A percentile compares a stretch with the other conserved stretches of the same genome.
Conservation (phyloP, 1,140 invertebrate genomes). For the Eueides isabella region DNA sequence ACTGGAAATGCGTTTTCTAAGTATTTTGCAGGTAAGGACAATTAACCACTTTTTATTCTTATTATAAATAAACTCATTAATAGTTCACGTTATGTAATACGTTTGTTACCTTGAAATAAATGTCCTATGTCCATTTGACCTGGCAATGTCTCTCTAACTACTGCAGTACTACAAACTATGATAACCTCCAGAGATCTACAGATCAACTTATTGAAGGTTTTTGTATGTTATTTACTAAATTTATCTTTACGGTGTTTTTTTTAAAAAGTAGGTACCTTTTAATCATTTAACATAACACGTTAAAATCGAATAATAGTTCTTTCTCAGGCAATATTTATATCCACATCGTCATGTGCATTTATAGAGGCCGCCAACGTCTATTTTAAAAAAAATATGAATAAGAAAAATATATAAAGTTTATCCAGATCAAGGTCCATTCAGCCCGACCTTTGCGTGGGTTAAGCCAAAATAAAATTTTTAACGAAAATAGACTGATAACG, state of each 20-base stretch:
- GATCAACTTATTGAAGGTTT: no score
- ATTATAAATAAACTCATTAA: neutral
- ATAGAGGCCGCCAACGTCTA: neutral
- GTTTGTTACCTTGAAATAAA: neutral
- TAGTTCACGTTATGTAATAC: neutral
- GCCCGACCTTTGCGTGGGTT: slow-evolving; percentile 28
- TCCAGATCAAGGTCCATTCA: slow-evolving; percentile 27
- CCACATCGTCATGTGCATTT: neutral
- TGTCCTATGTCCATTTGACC: neutral
- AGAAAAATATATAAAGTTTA: slow-evolving; percentile 12
- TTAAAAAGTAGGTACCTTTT: neutral
- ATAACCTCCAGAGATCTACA: no score
- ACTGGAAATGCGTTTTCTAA: no score
- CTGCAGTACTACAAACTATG: neutral
- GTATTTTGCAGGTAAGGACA: no score
- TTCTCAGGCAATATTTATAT: no score
- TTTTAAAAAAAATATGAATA: neutral
- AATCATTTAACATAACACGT: no score
- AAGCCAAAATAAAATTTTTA: slow-evolving; percentile 26
- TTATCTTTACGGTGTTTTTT: neutral
- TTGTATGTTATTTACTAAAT: neutral
- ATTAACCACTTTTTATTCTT: neutral
- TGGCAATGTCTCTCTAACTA: neutral
- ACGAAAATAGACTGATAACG: slow-evolving; percentile 28
- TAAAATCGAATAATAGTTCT: no score